Evolutionary conservation across 2,888 invertebrate species (phyloP), one percentile per base, ranked within the genome.

Genomic region (Yponomeuta evonymella): DNA sequence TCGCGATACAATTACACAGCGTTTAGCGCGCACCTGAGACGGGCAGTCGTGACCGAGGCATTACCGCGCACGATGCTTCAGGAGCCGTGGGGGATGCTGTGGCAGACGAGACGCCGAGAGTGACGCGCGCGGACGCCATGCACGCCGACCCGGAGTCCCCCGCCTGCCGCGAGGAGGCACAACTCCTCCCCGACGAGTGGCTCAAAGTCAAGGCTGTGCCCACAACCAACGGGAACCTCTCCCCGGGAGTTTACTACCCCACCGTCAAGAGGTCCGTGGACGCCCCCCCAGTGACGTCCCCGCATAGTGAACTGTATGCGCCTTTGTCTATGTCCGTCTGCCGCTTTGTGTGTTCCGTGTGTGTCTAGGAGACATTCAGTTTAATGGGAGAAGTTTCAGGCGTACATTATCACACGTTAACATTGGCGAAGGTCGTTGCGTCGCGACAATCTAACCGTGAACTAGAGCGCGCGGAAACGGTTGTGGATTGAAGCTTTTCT

Each of bases 61-160:
- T 91, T 92, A 92, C 88, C 90, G 89, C 87, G 86, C 79, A 84
- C 88, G 89, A 86, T 88, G 91, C 90, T 89, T 86, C 89, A 90
- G 90, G 86, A 86, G 87, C 67, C 67, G 67, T 63, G 36, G 83
- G 89, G 89, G 89, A 83, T 84, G 84, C 77, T 77, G 80, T 80
- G 83, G 81, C 87, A 87, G 79, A 88, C 82, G 79, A 75, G 79
- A 79, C 80, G 81, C 81, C 75, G 79, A 79, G 76, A 79, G 81
- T 82, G 83, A 83, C 75, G 76, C 75, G 80, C 79, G 81, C 83
- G 78, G 81, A 81, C 83, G 77, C 74, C 85, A 91, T 90, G 91
- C 88, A 88, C 81, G 80, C 79, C 78, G 90, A 91, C 83, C 90
- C 90, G 6, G 92, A 93, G 86, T 92, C 92, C 64, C 93, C 93